A percentile compares a stretch with the other conserved stretches of the same genome.
Evolutionary conservation across 2,888 invertebrate genomes (phyloP).

Genomic region (Xestia c-nigrum): DNA sequence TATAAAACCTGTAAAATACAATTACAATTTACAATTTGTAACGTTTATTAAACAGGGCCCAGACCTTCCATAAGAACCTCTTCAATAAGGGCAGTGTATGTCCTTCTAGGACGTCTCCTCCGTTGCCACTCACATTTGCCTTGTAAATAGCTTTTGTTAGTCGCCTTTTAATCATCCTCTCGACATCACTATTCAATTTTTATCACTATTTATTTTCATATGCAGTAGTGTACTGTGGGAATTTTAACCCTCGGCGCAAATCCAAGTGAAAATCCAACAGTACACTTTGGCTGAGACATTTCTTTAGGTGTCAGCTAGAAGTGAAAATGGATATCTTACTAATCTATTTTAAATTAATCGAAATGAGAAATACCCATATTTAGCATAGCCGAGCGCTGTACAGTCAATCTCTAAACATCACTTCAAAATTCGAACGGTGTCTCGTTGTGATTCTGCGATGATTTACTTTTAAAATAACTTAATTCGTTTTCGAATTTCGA

Average conservation of each 20-base stretch:
- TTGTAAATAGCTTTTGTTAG: too few relatives aligned
- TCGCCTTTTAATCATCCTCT: neutral
- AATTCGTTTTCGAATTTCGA: neutral
- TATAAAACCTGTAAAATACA: too few relatives aligned
- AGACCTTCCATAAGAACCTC: too few relatives aligned
- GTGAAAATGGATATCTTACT: neutral
- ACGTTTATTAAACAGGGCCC: too few relatives aligned
- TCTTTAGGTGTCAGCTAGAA: neutral
- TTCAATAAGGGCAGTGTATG: too few relatives aligned
- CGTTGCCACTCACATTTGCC: too few relatives aligned
- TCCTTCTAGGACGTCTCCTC: too few relatives aligned
- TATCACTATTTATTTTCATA: neutral
- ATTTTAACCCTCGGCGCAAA: neutral
- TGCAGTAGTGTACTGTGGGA: neutral
- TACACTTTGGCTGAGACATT: neutral
- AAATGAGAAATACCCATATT: neutral
- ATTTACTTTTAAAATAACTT: neutral
- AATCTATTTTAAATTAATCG: too few relatives aligned
- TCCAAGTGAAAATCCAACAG: neutral
- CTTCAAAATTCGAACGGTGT: slow-evolving; percentile 3
- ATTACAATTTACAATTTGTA: too few relatives aligned
- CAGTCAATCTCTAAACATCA: neutral
- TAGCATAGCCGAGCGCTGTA: neutral
- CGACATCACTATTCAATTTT: too few relatives aligned
- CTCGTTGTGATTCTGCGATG: neutral